These are phyloP conservation scores for Trichomycterus rosablanca DNA, from an alignment of 2,113 vertebrate genomes.

Conservation along the genomic window DNA sequence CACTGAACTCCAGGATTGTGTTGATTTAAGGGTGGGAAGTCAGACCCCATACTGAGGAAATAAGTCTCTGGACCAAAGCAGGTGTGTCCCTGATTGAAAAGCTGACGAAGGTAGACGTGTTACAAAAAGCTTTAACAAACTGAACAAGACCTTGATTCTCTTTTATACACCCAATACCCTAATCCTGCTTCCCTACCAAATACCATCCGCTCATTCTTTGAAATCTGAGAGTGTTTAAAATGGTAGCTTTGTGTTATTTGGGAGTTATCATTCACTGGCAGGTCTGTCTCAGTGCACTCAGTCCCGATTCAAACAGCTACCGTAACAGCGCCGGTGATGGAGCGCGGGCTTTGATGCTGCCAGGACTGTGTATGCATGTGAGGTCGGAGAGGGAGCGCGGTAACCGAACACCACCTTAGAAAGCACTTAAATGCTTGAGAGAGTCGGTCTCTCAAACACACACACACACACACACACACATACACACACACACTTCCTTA, in stretches of 20 bases:
- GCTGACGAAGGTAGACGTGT: not conserved
- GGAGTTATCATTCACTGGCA: slow-evolving; percentile 26
- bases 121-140: not conserved
- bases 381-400: slow-evolving; percentile 45
- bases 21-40: too few relatives aligned
- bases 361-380: slow-evolving; percentile 39
- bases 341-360: slow-evolving; percentile 49
- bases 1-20: too few relatives aligned
- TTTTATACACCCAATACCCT: not conserved
- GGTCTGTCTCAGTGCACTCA: slow-evolving; percentile 34
- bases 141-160: not conserved
- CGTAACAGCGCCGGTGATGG: slow-evolving; percentile 49
- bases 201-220: slow-evolving; percentile 23
- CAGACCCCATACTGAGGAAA: too few relatives aligned
- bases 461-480: slow-evolving; percentile 49
- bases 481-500: slow-evolving; percentile 59
- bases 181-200: slow-evolving; percentile 10
- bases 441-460: slow-evolving; percentile 50
- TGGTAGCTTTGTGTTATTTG: slow-evolving; percentile 24
- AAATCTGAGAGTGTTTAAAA: slow-evolving; percentile 27
- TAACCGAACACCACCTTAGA: slow-evolving; percentile 62
- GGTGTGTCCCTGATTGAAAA: too few relatives aligned
- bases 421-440: slow-evolving; percentile 62
- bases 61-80: too few relatives aligned
- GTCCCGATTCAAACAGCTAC: slow-evolving; percentile 43